Conservation (phyloP, 1,140 invertebrate genomes). For the Araneus ventricosus region DNA sequence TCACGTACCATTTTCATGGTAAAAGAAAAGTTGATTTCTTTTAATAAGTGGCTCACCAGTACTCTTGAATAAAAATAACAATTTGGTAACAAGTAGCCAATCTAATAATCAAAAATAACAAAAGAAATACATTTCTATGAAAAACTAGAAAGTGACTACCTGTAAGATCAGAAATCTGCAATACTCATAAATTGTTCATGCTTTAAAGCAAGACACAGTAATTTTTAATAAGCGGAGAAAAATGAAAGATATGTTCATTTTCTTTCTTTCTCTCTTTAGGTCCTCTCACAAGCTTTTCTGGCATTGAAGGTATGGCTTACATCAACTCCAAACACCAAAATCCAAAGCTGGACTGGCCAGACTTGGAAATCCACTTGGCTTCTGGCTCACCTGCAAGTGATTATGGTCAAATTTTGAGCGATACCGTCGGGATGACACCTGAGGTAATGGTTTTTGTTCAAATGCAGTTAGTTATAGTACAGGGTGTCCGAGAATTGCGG, state of each 20-base stretch:
- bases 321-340: constrained; percentile 91
- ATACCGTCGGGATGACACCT: constrained; percentile 45
- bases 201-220: background rate
- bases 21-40: no score
- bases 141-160: no score
- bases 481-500: no score
- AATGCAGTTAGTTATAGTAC: no score
- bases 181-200: background rate
- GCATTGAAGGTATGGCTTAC: constrained; percentile 88
- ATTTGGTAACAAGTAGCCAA: no score
- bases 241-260: background rate
- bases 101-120: no score
- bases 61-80: no score
- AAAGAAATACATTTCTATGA: no score
- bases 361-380: constrained; percentile 88
- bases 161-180: no score
- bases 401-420: constrained; percentile 61
- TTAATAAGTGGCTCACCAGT: no score
- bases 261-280: background rate
- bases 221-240: no score
- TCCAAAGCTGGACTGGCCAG: constrained; percentile 85
- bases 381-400: constrained; percentile 77
- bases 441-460: background rate
- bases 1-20: no score
- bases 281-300: constrained; percentile 76